phyloP scores from a whole-genome alignment of 2,113 vertebrate genomes.

The Centropristis striata region DNA sequence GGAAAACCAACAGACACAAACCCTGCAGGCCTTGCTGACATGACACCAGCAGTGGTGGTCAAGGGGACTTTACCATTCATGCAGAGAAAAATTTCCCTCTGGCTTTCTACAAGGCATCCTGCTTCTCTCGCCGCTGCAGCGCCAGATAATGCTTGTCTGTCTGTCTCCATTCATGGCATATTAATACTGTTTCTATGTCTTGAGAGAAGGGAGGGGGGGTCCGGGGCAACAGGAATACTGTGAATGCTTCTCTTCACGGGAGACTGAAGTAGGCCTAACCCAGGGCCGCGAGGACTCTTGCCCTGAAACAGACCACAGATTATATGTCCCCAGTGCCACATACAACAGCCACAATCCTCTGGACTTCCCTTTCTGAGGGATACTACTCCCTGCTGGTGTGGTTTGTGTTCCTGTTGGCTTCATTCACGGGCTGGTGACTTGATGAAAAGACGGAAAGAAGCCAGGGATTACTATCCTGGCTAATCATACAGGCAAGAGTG shows the following conservation, averaged over 20 bases:
- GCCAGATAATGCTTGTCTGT: slow-evolving; percentile 81
- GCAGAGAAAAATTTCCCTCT: slow-evolving; percentile 57
- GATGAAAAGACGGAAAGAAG: slow-evolving; percentile 71
- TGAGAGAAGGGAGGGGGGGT: slow-evolving; percentile 43
- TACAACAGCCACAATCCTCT: slow-evolving; percentile 79
- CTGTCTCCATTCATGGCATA: slow-evolving; percentile 84
- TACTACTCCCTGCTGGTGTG: slow-evolving; percentile 72
- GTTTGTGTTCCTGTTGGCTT: slow-evolving; percentile 74
- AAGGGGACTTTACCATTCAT: slow-evolving; percentile 46
- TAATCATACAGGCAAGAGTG: slow-evolving; percentile 63
- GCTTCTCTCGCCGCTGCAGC: slow-evolving; percentile 50
- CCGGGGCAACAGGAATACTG: slow-evolving; percentile 70
- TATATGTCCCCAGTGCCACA: slow-evolving; percentile 80
- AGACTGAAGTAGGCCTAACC: slow-evolving; percentile 65
- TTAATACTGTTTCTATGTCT: slow-evolving; percentile 84
- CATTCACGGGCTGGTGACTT: slow-evolving; percentile 73
- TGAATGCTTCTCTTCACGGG: slow-evolving; percentile 84
- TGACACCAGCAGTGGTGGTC: slow-evolving; percentile 47
- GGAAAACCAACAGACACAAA: slow-evolving; percentile 29
- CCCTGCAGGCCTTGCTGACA: slow-evolving; percentile 29
- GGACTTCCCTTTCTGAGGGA: slow-evolving; percentile 81
- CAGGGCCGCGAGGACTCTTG: slow-evolving; percentile 63
- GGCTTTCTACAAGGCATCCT: slow-evolving; percentile 66
- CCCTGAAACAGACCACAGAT: slow-evolving; percentile 80
- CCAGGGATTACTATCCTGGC: slow-evolving; percentile 62